phyloP scores from a whole-genome alignment of 2,113 vertebrate genomes.

The Vimba vimba region DNA sequence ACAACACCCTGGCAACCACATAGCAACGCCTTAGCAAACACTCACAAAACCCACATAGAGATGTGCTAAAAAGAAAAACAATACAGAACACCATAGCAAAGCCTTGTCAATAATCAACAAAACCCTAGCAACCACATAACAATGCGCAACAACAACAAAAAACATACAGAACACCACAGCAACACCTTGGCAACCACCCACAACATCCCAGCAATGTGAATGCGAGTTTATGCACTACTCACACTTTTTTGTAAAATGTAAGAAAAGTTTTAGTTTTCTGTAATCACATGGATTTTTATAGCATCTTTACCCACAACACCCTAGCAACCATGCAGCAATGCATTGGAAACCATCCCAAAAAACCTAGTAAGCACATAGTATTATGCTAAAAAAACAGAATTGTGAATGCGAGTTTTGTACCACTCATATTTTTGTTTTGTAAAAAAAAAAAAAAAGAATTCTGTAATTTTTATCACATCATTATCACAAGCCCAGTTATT shows the following conservation, averaged over 20 bases:
- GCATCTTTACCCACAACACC: no score
- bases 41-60: not conserved
- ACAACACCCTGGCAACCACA: not conserved
- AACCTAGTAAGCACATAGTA: not conserved
- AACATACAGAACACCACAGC: not conserved
- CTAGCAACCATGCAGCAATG: not conserved
- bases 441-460: not conserved
- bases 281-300: no score
- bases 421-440: not conserved
- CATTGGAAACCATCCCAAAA: not conserved
- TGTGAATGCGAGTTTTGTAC: not conserved
- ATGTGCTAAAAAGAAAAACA: not conserved
- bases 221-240: no score
- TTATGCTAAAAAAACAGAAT: not conserved
- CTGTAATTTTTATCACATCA: not conserved
- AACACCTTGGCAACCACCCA: not conserved
- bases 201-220: not conserved
- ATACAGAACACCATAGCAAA: not conserved
- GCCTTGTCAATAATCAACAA: not conserved
- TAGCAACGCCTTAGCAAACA: not conserved
- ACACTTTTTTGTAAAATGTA: no score
- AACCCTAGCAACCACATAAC: not conserved
- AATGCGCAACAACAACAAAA: not conserved
- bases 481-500: not conserved
- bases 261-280: no score